Evolutionary conservation across 2,888 invertebrate genomes (phyloP).

Genomic region (Omphaloscelis lunosa): DNA sequence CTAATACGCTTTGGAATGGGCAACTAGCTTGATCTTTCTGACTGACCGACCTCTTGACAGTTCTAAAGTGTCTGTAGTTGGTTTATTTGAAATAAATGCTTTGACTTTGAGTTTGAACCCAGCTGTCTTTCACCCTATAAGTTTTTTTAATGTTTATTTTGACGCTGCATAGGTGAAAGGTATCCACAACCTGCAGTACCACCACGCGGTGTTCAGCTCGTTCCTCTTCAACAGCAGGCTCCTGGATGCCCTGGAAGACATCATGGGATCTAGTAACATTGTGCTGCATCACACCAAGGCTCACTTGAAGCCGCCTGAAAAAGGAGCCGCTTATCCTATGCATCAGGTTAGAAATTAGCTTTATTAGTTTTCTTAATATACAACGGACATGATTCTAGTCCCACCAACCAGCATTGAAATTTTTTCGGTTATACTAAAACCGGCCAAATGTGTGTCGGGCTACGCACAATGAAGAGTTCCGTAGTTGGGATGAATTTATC

Average conservation of each 20-base stretch:
- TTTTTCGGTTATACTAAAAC: neutral
- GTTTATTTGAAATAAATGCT: too few relatives aligned
- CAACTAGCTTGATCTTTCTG: too few relatives aligned
- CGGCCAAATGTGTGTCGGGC: too few relatives aligned
- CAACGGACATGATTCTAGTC: too few relatives aligned
- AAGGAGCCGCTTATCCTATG: constrained; percentile 91
- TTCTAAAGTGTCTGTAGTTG: too few relatives aligned
- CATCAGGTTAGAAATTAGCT: constrained; percentile 83
- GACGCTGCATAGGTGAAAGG: constrained; percentile 87
- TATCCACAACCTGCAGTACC: constrained; percentile 91
- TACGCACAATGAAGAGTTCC: too few relatives aligned
- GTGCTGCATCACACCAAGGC: constrained; percentile 92
- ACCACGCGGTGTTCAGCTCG: constrained; percentile 87
- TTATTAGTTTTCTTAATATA: neutral
- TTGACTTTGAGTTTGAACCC: neutral
- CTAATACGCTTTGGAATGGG: too few relatives aligned
- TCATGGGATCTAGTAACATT: constrained; percentile 89
- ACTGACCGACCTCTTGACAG: too few relatives aligned
- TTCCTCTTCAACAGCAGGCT: constrained; percentile 86
- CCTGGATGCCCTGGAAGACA: constrained; percentile 89
- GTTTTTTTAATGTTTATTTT: too few relatives aligned
- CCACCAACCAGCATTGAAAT: neutral
- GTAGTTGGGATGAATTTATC: too few relatives aligned
- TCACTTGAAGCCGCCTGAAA: constrained; percentile 90
- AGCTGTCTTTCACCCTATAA: neutral